phyloP scores from a whole-genome alignment of 2,797 vertebrate genomes.

The Pristis pectinata region DNA sequence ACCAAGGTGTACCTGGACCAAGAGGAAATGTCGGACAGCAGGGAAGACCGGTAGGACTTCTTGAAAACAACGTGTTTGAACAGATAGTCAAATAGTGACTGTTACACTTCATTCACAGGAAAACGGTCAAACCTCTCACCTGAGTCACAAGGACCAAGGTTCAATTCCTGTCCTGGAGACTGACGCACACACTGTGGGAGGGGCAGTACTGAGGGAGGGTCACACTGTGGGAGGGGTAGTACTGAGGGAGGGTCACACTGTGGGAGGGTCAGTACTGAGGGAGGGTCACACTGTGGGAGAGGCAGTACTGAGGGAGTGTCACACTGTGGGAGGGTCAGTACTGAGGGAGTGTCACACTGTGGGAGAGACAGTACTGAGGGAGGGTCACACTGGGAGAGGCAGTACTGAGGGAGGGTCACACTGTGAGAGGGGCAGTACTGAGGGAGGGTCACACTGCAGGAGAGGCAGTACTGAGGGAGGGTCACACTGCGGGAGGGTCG shows the following conservation, averaged over 20 bases:
- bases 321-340: too few species aligned
- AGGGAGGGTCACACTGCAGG: too few species aligned
- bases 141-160: not conserved
- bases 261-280: not conserved
- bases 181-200: not conserved
- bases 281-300: not conserved
- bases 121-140: not conserved
- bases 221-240: not conserved
- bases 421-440: too few species aligned
- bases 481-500: too few species aligned
- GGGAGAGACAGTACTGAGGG: too few species aligned
- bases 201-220: not conserved
- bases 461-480: too few species aligned
- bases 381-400: too few species aligned
- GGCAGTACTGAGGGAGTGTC: not conserved
- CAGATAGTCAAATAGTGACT: too few species aligned
- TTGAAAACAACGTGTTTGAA: not conserved
- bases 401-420: too few species aligned
- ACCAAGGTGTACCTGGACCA: slow-evolving; percentile 64
- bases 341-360: too few species aligned
- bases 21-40: slow-evolving; percentile 78
- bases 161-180: not conserved
- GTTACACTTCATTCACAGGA: not conserved
- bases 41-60: slow-evolving; percentile 71
- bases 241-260: not conserved